A percentile compares a stretch with the other conserved stretches of the same genome.
These are phyloP conservation scores for Euphonia xanthogaster DNA, from an alignment of 2,797 vertebrate species.

Conservation along the genomic window DNA sequence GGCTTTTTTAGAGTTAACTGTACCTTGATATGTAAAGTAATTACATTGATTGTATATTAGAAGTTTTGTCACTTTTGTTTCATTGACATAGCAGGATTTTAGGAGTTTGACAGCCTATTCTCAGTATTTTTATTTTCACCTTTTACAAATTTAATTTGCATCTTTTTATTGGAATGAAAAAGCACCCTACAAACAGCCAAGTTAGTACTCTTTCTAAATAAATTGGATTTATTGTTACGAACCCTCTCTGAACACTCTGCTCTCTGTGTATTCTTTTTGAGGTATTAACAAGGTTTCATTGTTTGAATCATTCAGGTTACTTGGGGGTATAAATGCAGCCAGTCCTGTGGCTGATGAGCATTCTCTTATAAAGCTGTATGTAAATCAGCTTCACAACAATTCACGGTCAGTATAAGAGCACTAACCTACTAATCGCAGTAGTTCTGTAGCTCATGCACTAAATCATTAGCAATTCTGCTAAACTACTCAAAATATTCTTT, in stretches of 20 bases:
- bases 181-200: not conserved
- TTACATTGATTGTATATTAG: not conserved
- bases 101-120: not conserved
- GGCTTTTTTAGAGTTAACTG: slow-evolving; percentile 1
- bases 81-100: not conserved
- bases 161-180: not conserved
- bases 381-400: slow-evolving; percentile 75
- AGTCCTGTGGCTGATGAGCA: slow-evolving; percentile 78
- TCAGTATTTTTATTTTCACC: not conserved
- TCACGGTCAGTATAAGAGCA: slow-evolving; percentile 75
- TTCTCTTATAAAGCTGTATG: slow-evolving; percentile 79
- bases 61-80: not conserved
- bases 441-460: slow-evolving; percentile 57
- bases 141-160: not conserved
- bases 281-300: slow-evolving; percentile 72
- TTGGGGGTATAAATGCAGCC: slow-evolving; percentile 73
- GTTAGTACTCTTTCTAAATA: slow-evolving; percentile 38
- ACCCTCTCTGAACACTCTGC: slow-evolving; percentile 41
- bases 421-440: slow-evolving; percentile 61
- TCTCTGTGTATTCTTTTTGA: slow-evolving; percentile 20
- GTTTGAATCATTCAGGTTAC: slow-evolving; percentile 77
- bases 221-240: not conserved
- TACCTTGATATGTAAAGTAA: not conserved
- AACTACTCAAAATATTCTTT: slow-evolving; percentile 49
- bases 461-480: slow-evolving; percentile 22